A percentile compares a stretch with the other conserved stretches of the same genome.
Conservation (phyloP, 2,797 vertebrate species). For the Onychomys leucogaster region DNA sequence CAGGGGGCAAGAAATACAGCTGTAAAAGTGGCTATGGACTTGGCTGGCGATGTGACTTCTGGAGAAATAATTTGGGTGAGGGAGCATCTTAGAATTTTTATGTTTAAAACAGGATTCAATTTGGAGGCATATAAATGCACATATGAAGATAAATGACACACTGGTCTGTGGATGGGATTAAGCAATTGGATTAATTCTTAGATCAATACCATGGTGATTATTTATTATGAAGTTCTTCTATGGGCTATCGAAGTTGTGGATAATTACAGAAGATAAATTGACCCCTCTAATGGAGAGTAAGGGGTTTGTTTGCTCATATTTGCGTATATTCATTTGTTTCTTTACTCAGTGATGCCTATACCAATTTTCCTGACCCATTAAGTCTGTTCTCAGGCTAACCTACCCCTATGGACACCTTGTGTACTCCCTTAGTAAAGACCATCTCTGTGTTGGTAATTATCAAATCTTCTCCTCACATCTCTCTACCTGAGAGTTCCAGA, state of each 20-base stretch:
- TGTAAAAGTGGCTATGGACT: background rate
- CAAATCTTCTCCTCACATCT: background rate
- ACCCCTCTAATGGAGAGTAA: background rate
- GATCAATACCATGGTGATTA: background rate
- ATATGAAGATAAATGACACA: background rate
- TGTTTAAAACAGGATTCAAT: background rate
- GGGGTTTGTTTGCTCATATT: background rate
- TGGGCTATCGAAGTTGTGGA: fast-evolving
- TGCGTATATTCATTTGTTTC: background rate
- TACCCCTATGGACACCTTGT: fast-evolving
- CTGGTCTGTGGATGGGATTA: background rate
- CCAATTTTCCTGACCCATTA: background rate
- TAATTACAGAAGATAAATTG: fast-evolving
- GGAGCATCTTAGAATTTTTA: background rate
- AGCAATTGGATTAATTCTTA: background rate
- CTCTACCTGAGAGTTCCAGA: background rate
- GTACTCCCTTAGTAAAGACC: too few relatives aligned
- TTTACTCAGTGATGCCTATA: background rate
- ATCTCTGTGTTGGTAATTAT: too few relatives aligned
- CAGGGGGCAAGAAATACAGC: background rate
- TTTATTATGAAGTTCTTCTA: background rate
- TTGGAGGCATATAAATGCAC: background rate
- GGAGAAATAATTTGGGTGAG: background rate
- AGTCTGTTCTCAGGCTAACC: background rate
- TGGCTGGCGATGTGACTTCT: background rate